These are phyloP conservation scores for Thereva unica DNA, from an alignment of 2,888 invertebrate genomes.

Conservation along the genomic window DNA sequence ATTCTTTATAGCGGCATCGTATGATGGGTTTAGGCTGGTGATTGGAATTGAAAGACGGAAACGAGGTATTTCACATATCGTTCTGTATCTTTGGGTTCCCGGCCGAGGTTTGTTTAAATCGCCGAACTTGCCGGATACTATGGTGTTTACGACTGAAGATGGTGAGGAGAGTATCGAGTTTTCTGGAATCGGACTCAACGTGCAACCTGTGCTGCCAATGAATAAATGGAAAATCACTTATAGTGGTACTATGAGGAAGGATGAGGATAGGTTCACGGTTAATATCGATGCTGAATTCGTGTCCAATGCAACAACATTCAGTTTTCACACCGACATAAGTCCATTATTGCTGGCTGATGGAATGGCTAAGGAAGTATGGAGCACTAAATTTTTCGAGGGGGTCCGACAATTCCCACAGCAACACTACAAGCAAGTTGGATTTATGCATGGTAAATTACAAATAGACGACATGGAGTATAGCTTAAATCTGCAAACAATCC, in stretches of 20 bases:
- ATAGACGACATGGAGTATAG: constrained; percentile 61
- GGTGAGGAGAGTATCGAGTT: constrained; percentile 62
- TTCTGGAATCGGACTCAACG: constrained; percentile 70
- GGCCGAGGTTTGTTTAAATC: constrained; percentile 71
- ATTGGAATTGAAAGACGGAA: constrained; percentile 70
- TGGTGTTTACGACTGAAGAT: constrained; percentile 60
- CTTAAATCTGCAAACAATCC: constrained; percentile 59
- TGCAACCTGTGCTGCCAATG: constrained; percentile 74
- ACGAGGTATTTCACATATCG: constrained; percentile 67
- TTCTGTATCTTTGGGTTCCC: constrained; percentile 71
- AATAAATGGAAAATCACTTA: constrained; percentile 72
- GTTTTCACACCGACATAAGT: constrained; percentile 74
- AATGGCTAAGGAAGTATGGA: constrained; percentile 77
- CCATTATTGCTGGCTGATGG: constrained; percentile 69
- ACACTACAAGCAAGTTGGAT: constrained; percentile 83
- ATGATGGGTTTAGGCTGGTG: constrained; percentile 67
- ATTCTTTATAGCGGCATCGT: constrained; percentile 72
- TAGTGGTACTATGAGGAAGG: constrained; percentile 66
- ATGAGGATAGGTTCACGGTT: constrained; percentile 61
- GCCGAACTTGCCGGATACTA: constrained; percentile 72
- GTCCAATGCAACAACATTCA: constrained; percentile 67
- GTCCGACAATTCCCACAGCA: constrained; percentile 71
- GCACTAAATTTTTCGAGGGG: constrained; percentile 67
- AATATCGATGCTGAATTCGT: constrained; percentile 67
- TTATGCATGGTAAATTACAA: constrained; percentile 63